Conservation (phyloP, 2,888 invertebrate genomes). For the Ephialtes manifestator region DNA sequence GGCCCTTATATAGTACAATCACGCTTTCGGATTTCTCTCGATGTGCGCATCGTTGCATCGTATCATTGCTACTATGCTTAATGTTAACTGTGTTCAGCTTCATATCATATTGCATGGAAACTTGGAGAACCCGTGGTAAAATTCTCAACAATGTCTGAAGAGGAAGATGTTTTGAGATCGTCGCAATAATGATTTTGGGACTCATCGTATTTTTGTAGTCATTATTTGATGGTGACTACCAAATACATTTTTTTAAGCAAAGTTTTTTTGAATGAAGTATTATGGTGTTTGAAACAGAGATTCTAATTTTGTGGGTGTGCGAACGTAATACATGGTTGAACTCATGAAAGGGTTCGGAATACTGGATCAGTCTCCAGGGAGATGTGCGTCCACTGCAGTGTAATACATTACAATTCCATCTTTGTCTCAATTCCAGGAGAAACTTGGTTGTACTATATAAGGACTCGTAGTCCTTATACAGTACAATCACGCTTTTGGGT, state of each 20-base stretch:
- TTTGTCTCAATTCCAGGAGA: constrained; percentile 70
- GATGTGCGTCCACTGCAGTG: constrained; percentile 68
- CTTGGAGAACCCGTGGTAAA: not conserved
- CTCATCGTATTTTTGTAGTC: not conserved
- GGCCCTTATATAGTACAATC: not conserved
- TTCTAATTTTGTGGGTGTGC: constrained; percentile 27
- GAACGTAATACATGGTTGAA: constrained; percentile 18
- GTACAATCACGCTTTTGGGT: not conserved
- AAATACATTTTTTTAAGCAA: too few relatives aligned
- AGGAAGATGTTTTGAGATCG: not conserved
- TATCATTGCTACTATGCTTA: not conserved
- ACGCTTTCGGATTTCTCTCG: not conserved
- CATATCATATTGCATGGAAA: not conserved
- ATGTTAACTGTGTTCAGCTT: not conserved
- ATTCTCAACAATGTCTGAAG: not conserved
- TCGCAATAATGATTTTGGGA: not conserved
- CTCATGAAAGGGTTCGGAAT: constrained; percentile 56
- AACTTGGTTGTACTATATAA: constrained; percentile 39
- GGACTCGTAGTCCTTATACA: not conserved
- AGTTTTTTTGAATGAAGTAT: too few relatives aligned
- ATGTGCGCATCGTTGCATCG: not conserved
- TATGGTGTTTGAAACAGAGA: constrained; percentile 13
- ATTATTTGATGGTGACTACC: not conserved
- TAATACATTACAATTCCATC: constrained; percentile 68
- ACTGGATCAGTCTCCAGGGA: constrained; percentile 48